Evolutionary conservation across 1,140 invertebrate species (phyloP).

Genomic region (Zaprionus nigranus): DNA sequence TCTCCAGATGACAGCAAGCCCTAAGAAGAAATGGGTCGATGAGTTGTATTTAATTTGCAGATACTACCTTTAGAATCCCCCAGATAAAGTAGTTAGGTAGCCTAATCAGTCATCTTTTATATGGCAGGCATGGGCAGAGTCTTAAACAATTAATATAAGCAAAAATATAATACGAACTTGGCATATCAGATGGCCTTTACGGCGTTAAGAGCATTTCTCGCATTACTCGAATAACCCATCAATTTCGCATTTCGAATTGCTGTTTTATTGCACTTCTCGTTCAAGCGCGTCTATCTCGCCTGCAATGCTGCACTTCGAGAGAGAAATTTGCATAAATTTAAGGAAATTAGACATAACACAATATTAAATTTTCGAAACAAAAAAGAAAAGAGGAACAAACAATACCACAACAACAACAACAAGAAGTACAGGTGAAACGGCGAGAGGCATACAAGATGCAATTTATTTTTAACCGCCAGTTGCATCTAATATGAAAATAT

Average conservation of each 20-base stretch:
- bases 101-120: slow-evolving; percentile 3
- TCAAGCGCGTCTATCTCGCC: background rate
- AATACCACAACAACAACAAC: slow-evolving; percentile 2
- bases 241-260: slow-evolving; percentile 34
- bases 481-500: slow-evolving; percentile 60
- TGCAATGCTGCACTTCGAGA: slow-evolving; percentile 35
- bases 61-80: background rate
- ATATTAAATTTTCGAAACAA: slow-evolving; percentile 59
- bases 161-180: slow-evolving; percentile 3
- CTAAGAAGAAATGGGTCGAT: background rate
- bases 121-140: background rate
- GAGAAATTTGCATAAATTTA: slow-evolving; percentile 55
- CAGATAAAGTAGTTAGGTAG: background rate
- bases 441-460: slow-evolving; percentile 51
- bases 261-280: slow-evolving; percentile 42
- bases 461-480: slow-evolving; percentile 71
- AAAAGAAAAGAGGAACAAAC: slow-evolving; percentile 37
- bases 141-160: slow-evolving; percentile 31
- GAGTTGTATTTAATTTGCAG: background rate
- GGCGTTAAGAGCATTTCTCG: slow-evolving; percentile 50
- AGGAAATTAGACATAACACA: slow-evolving; percentile 72
- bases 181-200: slow-evolving; percentile 43
- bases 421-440: slow-evolving; percentile 34
- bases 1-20: background rate
- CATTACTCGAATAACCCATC: slow-evolving; percentile 61